phyloP scores from a whole-genome alignment of 1,140 invertebrate species.

The Drosophila baimaii region DNA sequence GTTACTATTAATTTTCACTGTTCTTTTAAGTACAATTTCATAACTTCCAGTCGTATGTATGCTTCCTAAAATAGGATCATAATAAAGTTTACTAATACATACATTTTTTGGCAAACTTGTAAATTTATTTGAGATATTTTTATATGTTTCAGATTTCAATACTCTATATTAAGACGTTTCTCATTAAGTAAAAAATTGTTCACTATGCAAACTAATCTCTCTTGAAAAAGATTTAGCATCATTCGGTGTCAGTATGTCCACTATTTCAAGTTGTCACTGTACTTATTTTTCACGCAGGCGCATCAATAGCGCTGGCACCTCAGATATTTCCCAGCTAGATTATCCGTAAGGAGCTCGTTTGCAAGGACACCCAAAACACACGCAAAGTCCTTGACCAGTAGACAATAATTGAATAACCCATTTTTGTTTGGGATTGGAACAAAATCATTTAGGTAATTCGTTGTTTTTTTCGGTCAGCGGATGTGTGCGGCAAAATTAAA shows the following conservation, averaged over 20 bases:
- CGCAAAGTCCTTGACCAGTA: slow-evolving; percentile 49
- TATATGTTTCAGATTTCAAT: background rate
- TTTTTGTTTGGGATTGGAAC: background rate
- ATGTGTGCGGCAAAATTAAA: slow-evolving; percentile 61
- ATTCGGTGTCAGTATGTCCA: background rate
- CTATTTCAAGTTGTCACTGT: slow-evolving; percentile 3
- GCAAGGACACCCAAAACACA: slow-evolving; percentile 46
- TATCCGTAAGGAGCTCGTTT: slow-evolving; percentile 16
- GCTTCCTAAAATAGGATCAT: too few species aligned
- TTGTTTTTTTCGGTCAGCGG: slow-evolving; percentile 52
- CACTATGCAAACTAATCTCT: background rate
- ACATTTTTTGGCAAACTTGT: too few species aligned
- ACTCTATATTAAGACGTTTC: too few species aligned
- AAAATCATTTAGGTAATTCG: slow-evolving; percentile 18
- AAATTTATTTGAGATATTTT: background rate
- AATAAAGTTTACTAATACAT: too few species aligned
- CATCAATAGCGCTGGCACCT: slow-evolving; percentile 29
- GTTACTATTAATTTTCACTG: background rate
- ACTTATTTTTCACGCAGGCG: slow-evolving; percentile 47
- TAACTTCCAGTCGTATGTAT: too few species aligned
- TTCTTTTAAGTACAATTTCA: background rate
- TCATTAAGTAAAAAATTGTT: too few species aligned
- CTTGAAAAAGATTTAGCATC: background rate
- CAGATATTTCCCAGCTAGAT: background rate
- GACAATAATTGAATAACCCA: slow-evolving; percentile 32